Evolutionary conservation across 1,140 invertebrate species (phyloP).

Genomic region (Drosophila arawakana): DNA sequence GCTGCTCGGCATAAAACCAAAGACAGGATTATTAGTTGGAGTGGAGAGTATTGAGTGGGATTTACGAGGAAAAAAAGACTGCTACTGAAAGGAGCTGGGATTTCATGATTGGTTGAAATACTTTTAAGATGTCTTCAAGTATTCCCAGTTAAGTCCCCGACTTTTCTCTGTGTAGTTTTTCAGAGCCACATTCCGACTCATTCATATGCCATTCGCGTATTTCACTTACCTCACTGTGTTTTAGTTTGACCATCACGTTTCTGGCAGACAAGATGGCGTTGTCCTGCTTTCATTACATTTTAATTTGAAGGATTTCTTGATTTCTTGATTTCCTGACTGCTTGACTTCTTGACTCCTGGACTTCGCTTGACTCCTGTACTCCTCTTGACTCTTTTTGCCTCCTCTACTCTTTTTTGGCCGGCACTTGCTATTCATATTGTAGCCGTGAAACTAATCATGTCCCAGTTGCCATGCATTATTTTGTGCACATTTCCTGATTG

Average conservation of each 20-base stretch:
- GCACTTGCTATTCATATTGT: constrained; percentile 58
- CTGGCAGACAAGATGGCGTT: constrained; percentile 25
- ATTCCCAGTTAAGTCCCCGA: too few relatives aligned
- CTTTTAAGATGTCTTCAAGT: too few relatives aligned
- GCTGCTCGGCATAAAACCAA: not conserved
- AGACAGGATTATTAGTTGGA: not conserved
- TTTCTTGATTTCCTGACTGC: not conserved
- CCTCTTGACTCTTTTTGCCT: too few relatives aligned
- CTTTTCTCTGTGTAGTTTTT: not conserved
- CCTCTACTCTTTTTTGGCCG: constrained; percentile 13
- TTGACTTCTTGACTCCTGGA: too few relatives aligned
- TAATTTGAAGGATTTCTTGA: constrained; percentile 50
- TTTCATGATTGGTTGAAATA: too few relatives aligned
- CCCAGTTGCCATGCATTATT: constrained; percentile 53
- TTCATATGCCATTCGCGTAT: constrained; percentile 44
- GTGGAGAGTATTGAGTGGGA: too few relatives aligned
- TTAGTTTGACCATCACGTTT: constrained; percentile 68
- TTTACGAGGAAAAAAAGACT: too few relatives aligned
- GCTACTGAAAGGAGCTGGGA: too few relatives aligned
- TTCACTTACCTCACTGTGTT: constrained; percentile 61
- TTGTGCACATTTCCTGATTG: constrained; percentile 73
- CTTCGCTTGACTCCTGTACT: too few relatives aligned
- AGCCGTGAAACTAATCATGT: constrained; percentile 65
- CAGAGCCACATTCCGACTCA: not conserved
- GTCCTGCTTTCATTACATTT: constrained; percentile 67